Evolutionary conservation across 1,140 invertebrate species (phyloP).

Genomic region (Drosophila biarmipes): DNA sequence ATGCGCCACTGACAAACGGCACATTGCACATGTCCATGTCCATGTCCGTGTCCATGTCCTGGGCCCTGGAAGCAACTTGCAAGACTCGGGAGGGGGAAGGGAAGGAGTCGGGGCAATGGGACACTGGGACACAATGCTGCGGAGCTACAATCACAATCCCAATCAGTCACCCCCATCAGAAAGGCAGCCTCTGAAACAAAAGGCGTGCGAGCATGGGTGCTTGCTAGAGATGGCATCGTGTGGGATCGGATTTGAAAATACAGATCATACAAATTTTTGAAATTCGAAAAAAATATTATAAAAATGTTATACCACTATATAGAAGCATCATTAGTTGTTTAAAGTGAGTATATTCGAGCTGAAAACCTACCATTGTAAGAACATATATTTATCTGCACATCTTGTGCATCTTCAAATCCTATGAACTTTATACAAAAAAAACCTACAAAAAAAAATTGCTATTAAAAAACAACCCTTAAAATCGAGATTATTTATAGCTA

Average conservation of each 20-base stretch:
- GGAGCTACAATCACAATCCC: slow-evolving; percentile 64
- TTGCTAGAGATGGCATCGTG: slow-evolving; percentile 35
- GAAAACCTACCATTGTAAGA: too few relatives aligned
- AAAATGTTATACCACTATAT: too few relatives aligned
- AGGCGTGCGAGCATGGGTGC: slow-evolving; percentile 49
- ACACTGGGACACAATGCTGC: slow-evolving; percentile 50
- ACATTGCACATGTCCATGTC: slow-evolving; percentile 78
- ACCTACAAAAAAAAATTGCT: not conserved
- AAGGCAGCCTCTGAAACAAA: slow-evolving; percentile 76
- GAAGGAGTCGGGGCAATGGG: slow-evolving; percentile 19
- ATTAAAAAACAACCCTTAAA: too few relatives aligned
- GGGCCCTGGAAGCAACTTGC: slow-evolving; percentile 15
- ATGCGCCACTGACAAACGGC: slow-evolving; percentile 80
- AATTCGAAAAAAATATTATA: too few relatives aligned
- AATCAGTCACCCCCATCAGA: slow-evolving; percentile 83
- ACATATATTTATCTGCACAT: too few relatives aligned
- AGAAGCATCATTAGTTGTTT: too few relatives aligned
- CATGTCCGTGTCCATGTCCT: slow-evolving; percentile 31
- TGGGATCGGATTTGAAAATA: not conserved
- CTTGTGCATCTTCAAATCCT: too few relatives aligned
- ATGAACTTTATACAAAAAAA: too few relatives aligned
- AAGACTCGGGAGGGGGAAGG: slow-evolving; percentile 2
- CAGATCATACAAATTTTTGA: not conserved
- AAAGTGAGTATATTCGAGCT: too few relatives aligned
- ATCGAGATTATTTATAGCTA: too few relatives aligned